A percentile compares a stretch with the other conserved stretches of the same genome.
Evolutionary conservation across 2,797 vertebrate species (phyloP).

Genomic region (Falco rusticolus): DNA sequence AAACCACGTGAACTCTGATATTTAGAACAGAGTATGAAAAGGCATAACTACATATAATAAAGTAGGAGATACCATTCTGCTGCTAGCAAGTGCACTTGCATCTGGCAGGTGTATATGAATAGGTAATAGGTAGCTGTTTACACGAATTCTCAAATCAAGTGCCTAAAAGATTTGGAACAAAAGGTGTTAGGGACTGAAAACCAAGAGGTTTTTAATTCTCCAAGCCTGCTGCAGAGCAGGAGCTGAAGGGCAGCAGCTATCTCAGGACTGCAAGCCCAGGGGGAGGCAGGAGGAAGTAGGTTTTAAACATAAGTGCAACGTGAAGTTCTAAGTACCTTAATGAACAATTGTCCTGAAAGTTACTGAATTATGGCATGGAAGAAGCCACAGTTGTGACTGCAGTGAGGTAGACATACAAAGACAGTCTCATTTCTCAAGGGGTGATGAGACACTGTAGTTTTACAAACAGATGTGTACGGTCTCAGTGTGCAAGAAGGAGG

Average conservation of each 20-base stretch:
- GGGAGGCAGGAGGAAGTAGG: not conserved
- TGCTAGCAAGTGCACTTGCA: not conserved
- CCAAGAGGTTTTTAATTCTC: not conserved
- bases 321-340: not conserved
- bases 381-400: not conserved
- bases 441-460: not conserved
- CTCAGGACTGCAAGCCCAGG: not conserved
- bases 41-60: not conserved
- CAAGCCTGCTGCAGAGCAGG: not conserved
- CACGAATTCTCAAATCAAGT: not conserved
- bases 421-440: not conserved
- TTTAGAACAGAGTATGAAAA: not conserved
- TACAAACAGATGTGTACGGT: accelerated
- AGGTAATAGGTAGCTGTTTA: not conserved
- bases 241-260: not conserved
- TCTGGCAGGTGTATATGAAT: not conserved
- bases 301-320: not conserved
- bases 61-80: not conserved
- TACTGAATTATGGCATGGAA: not conserved
- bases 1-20: not conserved
- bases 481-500: not conserved
- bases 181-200: not conserved
- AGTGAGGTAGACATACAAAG: not conserved
- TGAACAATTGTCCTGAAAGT: not conserved
- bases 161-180: not conserved